Evolutionary conservation across 1,140 invertebrate species (phyloP), one percentile per base, ranked within the genome.

Genomic region (Mamestra configurata): DNA sequence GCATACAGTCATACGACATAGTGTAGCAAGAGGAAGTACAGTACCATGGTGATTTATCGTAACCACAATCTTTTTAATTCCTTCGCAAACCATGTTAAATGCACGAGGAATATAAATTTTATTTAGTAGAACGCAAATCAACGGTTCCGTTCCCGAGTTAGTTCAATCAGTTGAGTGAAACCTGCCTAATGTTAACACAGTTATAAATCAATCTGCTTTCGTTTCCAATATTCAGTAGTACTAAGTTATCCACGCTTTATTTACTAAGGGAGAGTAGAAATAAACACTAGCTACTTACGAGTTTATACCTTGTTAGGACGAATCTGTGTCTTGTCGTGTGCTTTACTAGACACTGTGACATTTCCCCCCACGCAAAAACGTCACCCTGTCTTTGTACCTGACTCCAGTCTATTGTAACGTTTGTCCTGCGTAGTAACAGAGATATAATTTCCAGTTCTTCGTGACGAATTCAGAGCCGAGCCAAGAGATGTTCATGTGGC

Each of bases 381-480:
- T 46, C 43, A 15, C 6, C 43, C 43, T 46, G 43, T 46, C 43
- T 46, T 46, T 46, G 43, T 46, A 0, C 6, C 37, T 10, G 10
- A 66, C 1, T 5, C 3, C n/a, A n/a, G n/a, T n/a, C n/a, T n/a
- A n/a, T n/a, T n/a, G n/a, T n/a, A 31, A 31, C 27, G 1, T 31
- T 31, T 31, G 13, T 24, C 22, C 22, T 49, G 40, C 11, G 6
- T 55, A 35, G 22, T 27, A 72, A 72, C 61, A 31, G 22, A 31
- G 22, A 64, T 1, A 46, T 68, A 68, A 37, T 81, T 90, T 89
- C 85, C 82, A 95, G 92, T 93, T 73, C 82, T 95, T 61, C 90
- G 97, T 77, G 98, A 98, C 92, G 98, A 98, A 85, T 98, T 99
- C 91, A 96, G 97, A 84, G 94, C 96, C 75, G 96, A 97, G 86